Base-by-base conservation (phyloP, 2,797 vertebrate genomes). In the Eulemur coronatus region DNA sequence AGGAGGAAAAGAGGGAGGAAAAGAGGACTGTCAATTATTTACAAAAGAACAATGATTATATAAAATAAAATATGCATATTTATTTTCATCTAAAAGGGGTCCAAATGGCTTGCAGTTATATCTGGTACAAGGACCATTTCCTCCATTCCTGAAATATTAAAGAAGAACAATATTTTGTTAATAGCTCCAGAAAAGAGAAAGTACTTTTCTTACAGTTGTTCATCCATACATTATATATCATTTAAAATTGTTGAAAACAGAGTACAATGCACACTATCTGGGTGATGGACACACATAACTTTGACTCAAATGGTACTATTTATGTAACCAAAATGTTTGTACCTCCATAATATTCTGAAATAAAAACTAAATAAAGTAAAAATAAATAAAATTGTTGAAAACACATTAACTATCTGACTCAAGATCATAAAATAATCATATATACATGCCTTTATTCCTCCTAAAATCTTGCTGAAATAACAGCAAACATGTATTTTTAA, bases 141-240 rank as follows among this genome's bases (percentile, higher is more conserved):
- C 50, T 67, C 43, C 52, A 57, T 41, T 84, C n/a, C 48, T 75
- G 22, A 95, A 94, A 75, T 78, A 69, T 48, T 41, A 82, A 61
- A 79, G 52, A 70, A 69, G 33, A 86, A 92, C 7, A 89, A n/a
- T n/a, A 75, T 48, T 55, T 84, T 82, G 75, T 50, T 76, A 97
- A 80, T 35, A 14, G 12, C 20, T 84, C 7, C 28, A 88, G 33
- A 93, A 82, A 67, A 78, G 17, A 50, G 2, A 67, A 89, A 63
- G 28, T 28, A 61, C 50, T 79, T 73, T 79, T 82, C 38, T 67
- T 80, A 33, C 30, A 67, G 4, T 24, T 78, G 28, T 73, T 76
- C 57, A 78, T 38, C 18, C 13, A 69, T 46, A 46, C 33, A 41
- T 70, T 59, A 63, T 18, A 33, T 76, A 67, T 38, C n/a, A 57